These are phyloP conservation scores for Nasonovia ribisnigri DNA, from an alignment of 2,888 invertebrate species.

Conservation along the genomic window DNA sequence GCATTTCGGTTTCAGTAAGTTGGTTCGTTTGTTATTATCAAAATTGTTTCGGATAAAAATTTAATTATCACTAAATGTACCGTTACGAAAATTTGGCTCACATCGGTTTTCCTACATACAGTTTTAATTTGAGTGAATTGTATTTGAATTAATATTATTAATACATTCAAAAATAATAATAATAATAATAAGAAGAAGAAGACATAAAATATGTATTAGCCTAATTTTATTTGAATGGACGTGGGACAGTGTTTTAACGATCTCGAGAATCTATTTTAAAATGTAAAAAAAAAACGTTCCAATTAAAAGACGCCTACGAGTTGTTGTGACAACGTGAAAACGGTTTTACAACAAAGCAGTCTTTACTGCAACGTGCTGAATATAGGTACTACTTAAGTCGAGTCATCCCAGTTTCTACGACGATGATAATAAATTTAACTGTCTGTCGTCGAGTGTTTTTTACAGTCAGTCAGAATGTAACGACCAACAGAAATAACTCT, in stretches of 20 bases:
- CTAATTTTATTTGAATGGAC: constrained; percentile 4
- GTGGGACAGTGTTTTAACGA: not conserved
- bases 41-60: not conserved
- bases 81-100: not conserved
- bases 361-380: not conserved
- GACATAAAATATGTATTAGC: not conserved
- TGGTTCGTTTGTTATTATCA: not conserved
- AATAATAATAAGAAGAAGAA: not conserved
- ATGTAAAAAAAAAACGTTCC: not conserved
- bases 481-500: constrained; percentile 17
- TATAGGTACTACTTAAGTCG: not conserved
- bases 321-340: not conserved
- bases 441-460: constrained; percentile 7
- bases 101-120: not conserved
- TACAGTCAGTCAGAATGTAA: not conserved
- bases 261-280: constrained; percentile 21
- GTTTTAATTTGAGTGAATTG: not conserved
- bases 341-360: constrained; percentile 7
- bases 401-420: constrained; percentile 18
- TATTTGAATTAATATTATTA: not conserved
- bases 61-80: not conserved
- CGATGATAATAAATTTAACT: constrained; percentile 11
- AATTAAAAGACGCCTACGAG: constrained; percentile 40
- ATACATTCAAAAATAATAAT: not conserved
- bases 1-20: not conserved